Evolutionary conservation across 2,888 invertebrate species (phyloP).

Genomic region (Cheilosia scutellata): DNA sequence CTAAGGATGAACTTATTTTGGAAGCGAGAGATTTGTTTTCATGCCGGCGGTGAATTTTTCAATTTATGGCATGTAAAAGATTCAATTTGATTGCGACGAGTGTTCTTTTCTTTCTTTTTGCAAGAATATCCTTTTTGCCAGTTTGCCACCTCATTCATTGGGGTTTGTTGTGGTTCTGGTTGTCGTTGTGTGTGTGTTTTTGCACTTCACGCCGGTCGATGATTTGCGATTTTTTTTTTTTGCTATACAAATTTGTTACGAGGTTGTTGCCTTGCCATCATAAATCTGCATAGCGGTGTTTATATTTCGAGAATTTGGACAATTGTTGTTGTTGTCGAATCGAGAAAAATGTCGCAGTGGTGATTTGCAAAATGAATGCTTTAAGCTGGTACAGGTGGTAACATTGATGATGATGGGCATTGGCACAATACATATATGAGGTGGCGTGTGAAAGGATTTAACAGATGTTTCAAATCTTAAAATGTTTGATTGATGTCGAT

Average conservation of each 20-base stretch:
- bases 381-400: background rate
- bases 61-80: constrained; percentile 73
- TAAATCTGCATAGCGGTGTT: constrained; percentile 60
- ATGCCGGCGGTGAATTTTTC: constrained; percentile 70
- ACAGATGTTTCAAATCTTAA: no score
- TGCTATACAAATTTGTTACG: constrained; percentile 30
- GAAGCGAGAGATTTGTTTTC: constrained; percentile 55
- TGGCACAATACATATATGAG: no score
- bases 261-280: constrained; percentile 38
- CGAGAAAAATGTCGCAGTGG: constrained; percentile 10
- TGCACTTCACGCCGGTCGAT: constrained; percentile 26
- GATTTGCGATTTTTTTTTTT: background rate
- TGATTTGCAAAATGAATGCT: background rate
- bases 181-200: constrained; percentile 35
- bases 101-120: constrained; percentile 37
- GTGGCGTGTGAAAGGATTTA: no score
- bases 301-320: constrained; percentile 5
- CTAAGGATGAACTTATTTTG: constrained; percentile 54
- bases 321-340: constrained; percentile 1
- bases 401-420: no score
- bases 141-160: constrained; percentile 42
- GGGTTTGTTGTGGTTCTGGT: constrained; percentile 28
- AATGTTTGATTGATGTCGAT: no score
- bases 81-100: constrained; percentile 67
- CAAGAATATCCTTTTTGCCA: constrained; percentile 45